Percentiles rank a stretch among this genome's conserved stretches.
These are phyloP conservation scores for Charina bottae DNA, from an alignment of 2,113 vertebrate genomes.

Conservation along the genomic window DNA sequence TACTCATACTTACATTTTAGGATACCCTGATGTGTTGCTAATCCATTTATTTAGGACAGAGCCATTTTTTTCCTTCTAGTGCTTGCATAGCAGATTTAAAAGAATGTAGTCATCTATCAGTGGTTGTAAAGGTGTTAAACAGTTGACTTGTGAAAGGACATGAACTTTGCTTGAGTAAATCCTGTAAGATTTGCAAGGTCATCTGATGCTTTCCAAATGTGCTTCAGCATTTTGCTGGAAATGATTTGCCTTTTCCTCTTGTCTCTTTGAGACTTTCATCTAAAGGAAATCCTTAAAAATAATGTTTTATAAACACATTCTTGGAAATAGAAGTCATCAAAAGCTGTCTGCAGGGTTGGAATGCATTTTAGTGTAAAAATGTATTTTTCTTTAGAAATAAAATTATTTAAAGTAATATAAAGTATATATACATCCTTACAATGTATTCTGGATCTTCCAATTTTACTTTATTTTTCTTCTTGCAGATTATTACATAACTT, in stretches of 20 bases:
- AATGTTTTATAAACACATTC: neutral
- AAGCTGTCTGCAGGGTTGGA: neutral
- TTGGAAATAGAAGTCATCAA: neutral
- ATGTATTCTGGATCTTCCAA: neutral
- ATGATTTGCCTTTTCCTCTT: constrained; percentile 14
- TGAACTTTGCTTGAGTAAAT: constrained; percentile 10
- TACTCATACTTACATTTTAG: neutral
- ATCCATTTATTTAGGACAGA: accelerated
- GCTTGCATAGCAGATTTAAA: constrained; percentile 22
- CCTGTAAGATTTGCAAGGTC: neutral
- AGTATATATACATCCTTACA: neutral
- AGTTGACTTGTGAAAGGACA: neutral
- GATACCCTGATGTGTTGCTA: neutral
- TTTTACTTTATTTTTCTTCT: neutral
- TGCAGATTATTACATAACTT: neutral
- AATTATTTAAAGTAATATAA: neutral
- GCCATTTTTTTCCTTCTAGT: neutral
- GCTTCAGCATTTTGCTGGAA: neutral
- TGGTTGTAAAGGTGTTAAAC: constrained; percentile 8
- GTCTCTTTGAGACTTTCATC: neutral
- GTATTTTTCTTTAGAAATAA: neutral
- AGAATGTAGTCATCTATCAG: neutral
- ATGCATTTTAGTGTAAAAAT: neutral
- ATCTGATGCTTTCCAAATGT: accelerated
- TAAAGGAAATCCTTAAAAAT: neutral